Conservation (phyloP, 2,113 vertebrate species). For the Phrynosoma platyrhinos region DNA sequence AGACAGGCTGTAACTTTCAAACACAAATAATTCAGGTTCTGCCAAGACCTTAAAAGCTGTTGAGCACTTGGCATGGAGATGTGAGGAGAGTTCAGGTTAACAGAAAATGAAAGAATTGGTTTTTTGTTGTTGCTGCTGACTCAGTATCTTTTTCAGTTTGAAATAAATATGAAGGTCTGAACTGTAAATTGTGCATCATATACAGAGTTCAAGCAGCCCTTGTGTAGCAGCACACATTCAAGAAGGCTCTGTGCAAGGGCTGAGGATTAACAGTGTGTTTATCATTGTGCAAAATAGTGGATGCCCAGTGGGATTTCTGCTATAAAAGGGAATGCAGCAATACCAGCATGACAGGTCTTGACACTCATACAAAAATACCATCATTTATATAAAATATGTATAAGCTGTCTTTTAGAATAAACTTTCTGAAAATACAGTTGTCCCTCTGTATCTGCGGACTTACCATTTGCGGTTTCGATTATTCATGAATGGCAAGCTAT, state of each 20-base stretch:
- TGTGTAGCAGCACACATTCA: slow-evolving; percentile 5
- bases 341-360: slow-evolving; percentile 21
- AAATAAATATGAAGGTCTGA: slow-evolving; percentile 32
- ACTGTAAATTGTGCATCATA: slow-evolving; percentile 12
- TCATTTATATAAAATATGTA: not conserved
- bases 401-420: not conserved
- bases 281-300: slow-evolving; percentile 26
- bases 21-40: slow-evolving; percentile 27
- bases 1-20: slow-evolving; percentile 26
- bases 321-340: not conserved
- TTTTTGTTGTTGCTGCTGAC: slow-evolving; percentile 29
- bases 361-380: slow-evolving; percentile 16
- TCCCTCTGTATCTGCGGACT: no score
- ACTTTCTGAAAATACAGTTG: not conserved
- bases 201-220: not conserved
- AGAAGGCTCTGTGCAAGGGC: slow-evolving; percentile 12
- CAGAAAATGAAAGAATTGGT: slow-evolving; percentile 10
- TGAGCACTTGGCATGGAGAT: slow-evolving; percentile 9
- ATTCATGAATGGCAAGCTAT: no score
- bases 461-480: no score
- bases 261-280: slow-evolving; percentile 22
- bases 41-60: not conserved
- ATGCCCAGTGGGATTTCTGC: no score
- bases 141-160: slow-evolving; percentile 25
- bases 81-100: slow-evolving; percentile 25